Evolutionary conservation across 2,113 vertebrate species (phyloP), one percentile per base, ranked within the genome.

Genomic region (Trematomus loennbergii): DNA sequence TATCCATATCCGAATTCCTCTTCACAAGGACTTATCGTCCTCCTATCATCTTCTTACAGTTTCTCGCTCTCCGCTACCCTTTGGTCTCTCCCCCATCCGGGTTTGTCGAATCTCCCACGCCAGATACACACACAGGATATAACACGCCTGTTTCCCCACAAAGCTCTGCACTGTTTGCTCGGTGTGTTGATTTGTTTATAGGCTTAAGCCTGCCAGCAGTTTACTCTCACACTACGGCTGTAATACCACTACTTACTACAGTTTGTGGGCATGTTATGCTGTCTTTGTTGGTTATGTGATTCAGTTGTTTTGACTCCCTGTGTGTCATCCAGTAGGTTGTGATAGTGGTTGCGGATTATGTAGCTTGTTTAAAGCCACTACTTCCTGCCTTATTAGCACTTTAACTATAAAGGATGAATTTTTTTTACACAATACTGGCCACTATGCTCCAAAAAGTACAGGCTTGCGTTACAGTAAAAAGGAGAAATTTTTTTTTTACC

Each of bases 91-190:
- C 66, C 68, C 63, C 81, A 81, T 88, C 89, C 66, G 78, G 83
- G 80, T 82, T 72, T 81, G 78, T 59, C 65, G 72, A 75, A 53
- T 65, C 81, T 91, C 70, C 78, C 72, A 81, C 62, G 45, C 52
- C 76, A 61, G 62, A 88, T 50, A 59, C 66, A 55, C 72, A 67
- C 86, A 83, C 87, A 90, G 82, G 82, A 86, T 88, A 88, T 88
- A 88, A 87, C 87, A 78, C 58, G 76, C 81, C 82, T 70, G 87
- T 73, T 89, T 86, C 84, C 82, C 70, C 64, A 84, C 84, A 88
- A 86, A 88, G 73, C 75, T 61, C 59, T 11, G 52, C 64, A 11
- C 69, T 87, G 84, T 89, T 87, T 88, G 72, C 72, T 82, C 2
- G 16, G 11, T 16, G 72, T 85, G 87, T 82, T 72, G 88, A 84